Evolutionary conservation across 2,888 invertebrate genomes (phyloP).

Genomic region (Himalopsyche kuldschensis): DNA sequence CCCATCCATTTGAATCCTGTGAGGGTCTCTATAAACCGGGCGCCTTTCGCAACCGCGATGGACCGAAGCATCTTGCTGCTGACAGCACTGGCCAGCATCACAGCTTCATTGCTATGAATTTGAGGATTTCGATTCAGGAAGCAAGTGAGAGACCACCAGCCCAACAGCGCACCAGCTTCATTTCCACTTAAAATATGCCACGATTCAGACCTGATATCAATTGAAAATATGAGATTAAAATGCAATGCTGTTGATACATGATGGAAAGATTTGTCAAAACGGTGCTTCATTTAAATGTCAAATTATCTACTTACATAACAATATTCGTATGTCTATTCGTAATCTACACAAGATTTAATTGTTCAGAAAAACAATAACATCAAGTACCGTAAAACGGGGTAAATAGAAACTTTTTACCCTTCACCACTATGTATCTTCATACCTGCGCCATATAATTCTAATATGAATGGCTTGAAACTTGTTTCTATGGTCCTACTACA

Average conservation of each 20-base stretch:
- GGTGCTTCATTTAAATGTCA: too few species aligned
- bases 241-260: too few species aligned
- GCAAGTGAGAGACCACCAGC: slow-evolving; percentile 84
- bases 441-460: too few species aligned
- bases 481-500: too few species aligned
- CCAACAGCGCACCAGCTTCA: slow-evolving; percentile 89
- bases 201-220: slow-evolving; percentile 55
- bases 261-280: not conserved
- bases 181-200: slow-evolving; percentile 96
- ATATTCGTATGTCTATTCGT: too few species aligned
- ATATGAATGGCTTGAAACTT: too few species aligned
- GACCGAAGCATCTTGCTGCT: slow-evolving; percentile 91
- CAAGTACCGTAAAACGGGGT: too few species aligned
- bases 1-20: slow-evolving; percentile 99
- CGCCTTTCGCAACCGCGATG: slow-evolving; percentile 78
- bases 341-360: too few species aligned
- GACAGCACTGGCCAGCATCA: slow-evolving; percentile 91
- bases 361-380: too few species aligned
- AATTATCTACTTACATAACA: not conserved
- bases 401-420: too few species aligned
- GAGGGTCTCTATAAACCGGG: slow-evolving; percentile 81
- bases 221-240: not conserved
- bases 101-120: slow-evolving; percentile 63
- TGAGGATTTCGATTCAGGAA: slow-evolving; percentile 55
- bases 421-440: too few species aligned